phyloP scores from a whole-genome alignment of 2,888 invertebrate species.

The Ernsta delagoae region DNA sequence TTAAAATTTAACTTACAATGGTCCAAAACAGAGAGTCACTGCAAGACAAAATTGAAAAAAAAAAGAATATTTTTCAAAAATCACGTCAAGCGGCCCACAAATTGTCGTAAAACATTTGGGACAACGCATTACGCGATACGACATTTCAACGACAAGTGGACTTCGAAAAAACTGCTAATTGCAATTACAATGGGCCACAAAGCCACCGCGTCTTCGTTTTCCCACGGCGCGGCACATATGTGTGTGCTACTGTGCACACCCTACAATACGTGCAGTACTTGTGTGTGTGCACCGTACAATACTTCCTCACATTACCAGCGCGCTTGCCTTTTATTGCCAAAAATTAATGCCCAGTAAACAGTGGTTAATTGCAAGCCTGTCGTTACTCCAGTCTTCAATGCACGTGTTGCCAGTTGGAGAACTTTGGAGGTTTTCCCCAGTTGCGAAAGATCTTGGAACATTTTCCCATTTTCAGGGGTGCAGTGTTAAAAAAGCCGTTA shows the following conservation, averaged over 20 bases:
- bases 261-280: constrained; percentile 42
- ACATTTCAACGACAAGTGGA: constrained; percentile 78
- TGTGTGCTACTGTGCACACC: constrained; percentile 52
- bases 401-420: constrained; percentile 20
- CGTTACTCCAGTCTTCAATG: constrained; percentile 57
- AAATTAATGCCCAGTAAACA: constrained; percentile 84
- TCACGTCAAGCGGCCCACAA: constrained; percentile 47
- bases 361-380: constrained; percentile 78
- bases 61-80: constrained; percentile 47
- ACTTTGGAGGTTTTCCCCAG: too few relatives aligned
- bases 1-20: too few relatives aligned
- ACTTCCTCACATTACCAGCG: constrained; percentile 64
- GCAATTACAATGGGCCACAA: constrained; percentile 79
- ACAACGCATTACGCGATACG: constrained; percentile 71
- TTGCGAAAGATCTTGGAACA: not conserved
- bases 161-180: constrained; percentile 77
- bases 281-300: not conserved
- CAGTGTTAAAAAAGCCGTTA: not conserved
- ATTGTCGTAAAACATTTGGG: constrained; percentile 75
- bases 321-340: constrained; percentile 84
- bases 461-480: constrained; percentile 12
- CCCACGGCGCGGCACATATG: constrained; percentile 75
- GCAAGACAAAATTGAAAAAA: not conserved
- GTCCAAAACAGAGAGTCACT: not conserved
- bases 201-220: constrained; percentile 69